A percentile compares a stretch with the other conserved stretches of the same genome.
These are phyloP conservation scores for Stegana nigrithorax DNA, from an alignment of 2,888 invertebrate species.

Conservation along the genomic window DNA sequence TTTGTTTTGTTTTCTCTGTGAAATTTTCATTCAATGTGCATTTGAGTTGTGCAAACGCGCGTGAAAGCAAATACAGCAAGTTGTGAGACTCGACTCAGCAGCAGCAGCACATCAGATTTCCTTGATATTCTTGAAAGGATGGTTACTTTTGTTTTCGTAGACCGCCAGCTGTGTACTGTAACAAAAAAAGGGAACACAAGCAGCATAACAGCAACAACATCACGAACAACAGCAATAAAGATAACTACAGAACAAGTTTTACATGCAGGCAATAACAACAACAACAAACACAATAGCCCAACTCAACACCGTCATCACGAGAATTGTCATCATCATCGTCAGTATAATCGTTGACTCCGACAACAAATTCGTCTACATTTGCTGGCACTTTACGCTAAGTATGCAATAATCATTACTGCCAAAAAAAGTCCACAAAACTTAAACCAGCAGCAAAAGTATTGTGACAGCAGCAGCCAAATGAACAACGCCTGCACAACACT, in stretches of 20 bases:
- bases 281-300: slow-evolving; percentile 9
- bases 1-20: not conserved
- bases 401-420: slow-evolving; percentile 53
- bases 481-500: no score
- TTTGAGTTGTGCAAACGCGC: no score
- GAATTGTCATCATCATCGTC: not conserved
- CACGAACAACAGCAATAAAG: slow-evolving; percentile 2
- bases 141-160: slow-evolving; percentile 44
- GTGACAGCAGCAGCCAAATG: no score
- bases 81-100: slow-evolving; percentile 7
- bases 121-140: no score
- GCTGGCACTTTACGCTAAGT: slow-evolving; percentile 13
- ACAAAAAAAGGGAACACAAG: not conserved
- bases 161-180: slow-evolving; percentile 32
- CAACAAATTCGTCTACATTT: slow-evolving; percentile 11
- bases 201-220: no score
- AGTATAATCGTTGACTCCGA: no score
- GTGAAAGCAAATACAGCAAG: slow-evolving; percentile 4
- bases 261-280: not conserved
- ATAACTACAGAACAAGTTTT: no score
- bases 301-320: not conserved
- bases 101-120: slow-evolving; percentile 51
- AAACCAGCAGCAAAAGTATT: no score
- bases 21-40: slow-evolving; percentile 10
- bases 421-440: no score